phyloP scores from a whole-genome alignment of 2,113 vertebrate species.

The Daboia siamensis region DNA sequence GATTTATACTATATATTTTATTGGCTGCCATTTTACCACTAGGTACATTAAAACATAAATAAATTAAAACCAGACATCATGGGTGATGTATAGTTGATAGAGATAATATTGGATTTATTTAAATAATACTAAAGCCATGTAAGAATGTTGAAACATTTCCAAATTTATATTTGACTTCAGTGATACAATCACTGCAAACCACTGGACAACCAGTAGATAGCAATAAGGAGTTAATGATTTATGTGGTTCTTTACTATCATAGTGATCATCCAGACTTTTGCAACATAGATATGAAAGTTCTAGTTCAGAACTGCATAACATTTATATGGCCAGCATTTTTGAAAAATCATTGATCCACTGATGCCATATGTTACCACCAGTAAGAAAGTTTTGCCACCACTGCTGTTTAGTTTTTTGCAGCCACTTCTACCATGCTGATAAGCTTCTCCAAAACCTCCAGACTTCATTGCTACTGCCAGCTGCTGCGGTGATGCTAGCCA shows the following conservation, averaged over 20 bases:
- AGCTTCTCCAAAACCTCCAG: neutral
- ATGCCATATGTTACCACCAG: neutral
- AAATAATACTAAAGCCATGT: neutral
- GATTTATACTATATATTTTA: no score
- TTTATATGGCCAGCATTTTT: neutral
- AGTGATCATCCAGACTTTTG: neutral
- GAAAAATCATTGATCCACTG: neutral
- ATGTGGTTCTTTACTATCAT: neutral
- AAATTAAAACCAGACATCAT: no score
- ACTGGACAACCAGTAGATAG: neutral
- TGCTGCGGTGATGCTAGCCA: neutral
- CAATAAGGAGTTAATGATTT: neutral
- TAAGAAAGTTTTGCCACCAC: neutral
- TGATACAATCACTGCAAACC: neutral
- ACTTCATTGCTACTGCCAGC: neutral
- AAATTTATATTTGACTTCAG: neutral
- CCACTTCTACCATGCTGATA: neutral
- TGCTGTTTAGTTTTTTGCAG: neutral
- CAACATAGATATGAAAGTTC: neutral
- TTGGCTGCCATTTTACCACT: no score
- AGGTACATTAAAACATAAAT: no score
- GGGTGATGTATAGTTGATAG: no score
- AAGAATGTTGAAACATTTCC: neutral
- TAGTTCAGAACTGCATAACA: neutral
- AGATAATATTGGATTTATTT: no score